phyloP scores from a whole-genome alignment of 2,888 invertebrate genomes.

The Scelioninae gen. 2 region DNA sequence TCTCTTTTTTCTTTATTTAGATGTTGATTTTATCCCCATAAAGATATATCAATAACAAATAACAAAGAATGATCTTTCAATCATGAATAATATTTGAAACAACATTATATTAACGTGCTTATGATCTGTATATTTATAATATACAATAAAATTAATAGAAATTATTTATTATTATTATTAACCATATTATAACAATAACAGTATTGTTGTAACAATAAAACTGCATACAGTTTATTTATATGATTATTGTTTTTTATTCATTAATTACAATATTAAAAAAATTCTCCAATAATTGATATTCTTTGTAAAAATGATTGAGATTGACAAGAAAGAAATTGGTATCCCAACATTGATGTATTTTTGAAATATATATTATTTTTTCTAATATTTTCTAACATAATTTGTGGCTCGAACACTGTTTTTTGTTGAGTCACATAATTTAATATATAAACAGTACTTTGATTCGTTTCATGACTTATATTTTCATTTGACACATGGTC shows the following conservation, averaged over 20 bases:
- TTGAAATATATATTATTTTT: slow-evolving; percentile 79
- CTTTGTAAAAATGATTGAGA: slow-evolving; percentile 88
- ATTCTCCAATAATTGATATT: slow-evolving; percentile 87
- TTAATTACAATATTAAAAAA: slow-evolving; percentile 75
- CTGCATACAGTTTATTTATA: background rate
- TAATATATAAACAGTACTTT: slow-evolving; percentile 3
- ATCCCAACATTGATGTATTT: slow-evolving; percentile 79
- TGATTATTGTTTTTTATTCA: background rate
- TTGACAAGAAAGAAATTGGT: slow-evolving; percentile 85
- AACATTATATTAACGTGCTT: too few species aligned
- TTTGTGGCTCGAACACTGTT: slow-evolving; percentile 83
- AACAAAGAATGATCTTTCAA: too few species aligned
- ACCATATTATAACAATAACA: background rate
- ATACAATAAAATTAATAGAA: too few species aligned
- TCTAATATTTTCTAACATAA: slow-evolving; percentile 83
- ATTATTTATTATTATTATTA: too few species aligned
- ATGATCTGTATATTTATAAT: too few species aligned
- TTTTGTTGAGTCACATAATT: slow-evolving; percentile 69
- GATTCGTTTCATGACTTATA: slow-evolving; percentile 43
- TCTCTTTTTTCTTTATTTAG: too few species aligned
- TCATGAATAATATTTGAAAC: too few species aligned
- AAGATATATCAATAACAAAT: too few species aligned
- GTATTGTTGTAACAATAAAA: background rate
- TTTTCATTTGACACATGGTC: slow-evolving; percentile 63
- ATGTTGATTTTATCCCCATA: too few species aligned